Base-by-base conservation (phyloP, 2,113 vertebrate genomes). In the Siphamia tubifer region DNA sequence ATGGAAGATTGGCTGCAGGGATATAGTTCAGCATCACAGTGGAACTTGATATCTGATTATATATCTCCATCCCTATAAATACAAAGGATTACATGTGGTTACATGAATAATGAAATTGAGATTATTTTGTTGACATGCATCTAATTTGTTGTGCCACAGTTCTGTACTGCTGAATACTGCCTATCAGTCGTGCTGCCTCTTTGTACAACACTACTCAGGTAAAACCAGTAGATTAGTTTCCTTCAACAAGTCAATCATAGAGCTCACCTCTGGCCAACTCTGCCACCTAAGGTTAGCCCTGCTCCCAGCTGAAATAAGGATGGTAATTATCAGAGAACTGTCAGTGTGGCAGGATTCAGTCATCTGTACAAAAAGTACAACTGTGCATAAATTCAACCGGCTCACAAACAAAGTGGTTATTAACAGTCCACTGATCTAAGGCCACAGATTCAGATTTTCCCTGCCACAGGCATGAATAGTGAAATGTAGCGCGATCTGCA, bases 41-140 rank as follows among this genome's bases (percentile, higher is more conserved):
- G 58, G 36, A 87, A 89, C 67, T 72, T 68, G 85, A 87, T 85
- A 87, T 77, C 68, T 55, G 66, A 81, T 83, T 74, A 75, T 66
- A 55, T 31, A 45, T 24, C 63, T 36, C 51, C 17, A 47, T 21
- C 57, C 39, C 45, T 36, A 61, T 24, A 24, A 57, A 77, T 48
- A 82, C 79, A 82, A 82, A 81, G 47, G 68, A 89, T 81, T 84
- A 89, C 82, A 89, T 68, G 75, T 52, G 72, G 79, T 84, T 63
- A 60, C 79, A 87, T 87, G 57, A 85, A 90, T 89, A 88, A 89
- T 89, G 74, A 79, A 90, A 72, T 31, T 64, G 36, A 67, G 65
- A 71, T 80, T 63, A 81, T 81, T 83, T 80, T 70, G 79, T 70
- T 81, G 85, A 87, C 80, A 87, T 55, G 62, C n/a, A 13, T 76